phyloP scores from a whole-genome alignment of 2,797 vertebrate species.

The Pangasius macronema region DNA sequence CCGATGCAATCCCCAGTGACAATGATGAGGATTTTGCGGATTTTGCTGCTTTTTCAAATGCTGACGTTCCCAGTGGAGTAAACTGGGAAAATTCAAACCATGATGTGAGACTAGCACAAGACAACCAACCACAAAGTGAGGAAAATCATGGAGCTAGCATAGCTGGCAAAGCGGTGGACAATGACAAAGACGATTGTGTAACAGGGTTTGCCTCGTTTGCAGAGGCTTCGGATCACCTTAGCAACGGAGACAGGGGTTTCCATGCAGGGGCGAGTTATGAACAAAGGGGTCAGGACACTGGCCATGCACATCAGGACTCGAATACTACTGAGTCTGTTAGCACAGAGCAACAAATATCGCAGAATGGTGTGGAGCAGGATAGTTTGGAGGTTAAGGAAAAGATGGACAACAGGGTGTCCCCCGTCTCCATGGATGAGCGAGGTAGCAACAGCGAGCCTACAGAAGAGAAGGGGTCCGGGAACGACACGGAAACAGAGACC shows the following conservation, averaged over 20 bases:
- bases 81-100: constrained; percentile 40
- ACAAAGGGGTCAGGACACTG: constrained; percentile 56
- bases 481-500: constrained; percentile 61
- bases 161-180: constrained; percentile 60
- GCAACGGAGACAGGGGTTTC: constrained; percentile 62
- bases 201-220: constrained; percentile 44
- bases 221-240: constrained; percentile 52
- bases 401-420: constrained; percentile 51
- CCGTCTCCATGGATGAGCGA: constrained; percentile 31
- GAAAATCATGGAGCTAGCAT: constrained; percentile 58
- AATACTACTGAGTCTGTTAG: constrained; percentile 49
- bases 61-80: constrained; percentile 57
- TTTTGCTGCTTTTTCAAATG: constrained; percentile 85
- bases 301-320: constrained; percentile 34
- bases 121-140: constrained; percentile 49
- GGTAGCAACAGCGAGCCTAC: constrained; percentile 50
- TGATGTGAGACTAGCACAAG: constrained; percentile 17
- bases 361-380: constrained; percentile 55
- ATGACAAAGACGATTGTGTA: constrained; percentile 58
- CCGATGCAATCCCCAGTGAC: constrained; percentile 40
- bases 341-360: constrained; percentile 30
- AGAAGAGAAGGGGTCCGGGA: constrained; percentile 63
- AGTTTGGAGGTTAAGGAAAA: constrained; percentile 42
- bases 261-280: constrained; percentile 49
- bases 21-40: constrained; percentile 82